Conservation (phyloP, 2,888 invertebrate species). For the Papilio demoleus region DNA sequence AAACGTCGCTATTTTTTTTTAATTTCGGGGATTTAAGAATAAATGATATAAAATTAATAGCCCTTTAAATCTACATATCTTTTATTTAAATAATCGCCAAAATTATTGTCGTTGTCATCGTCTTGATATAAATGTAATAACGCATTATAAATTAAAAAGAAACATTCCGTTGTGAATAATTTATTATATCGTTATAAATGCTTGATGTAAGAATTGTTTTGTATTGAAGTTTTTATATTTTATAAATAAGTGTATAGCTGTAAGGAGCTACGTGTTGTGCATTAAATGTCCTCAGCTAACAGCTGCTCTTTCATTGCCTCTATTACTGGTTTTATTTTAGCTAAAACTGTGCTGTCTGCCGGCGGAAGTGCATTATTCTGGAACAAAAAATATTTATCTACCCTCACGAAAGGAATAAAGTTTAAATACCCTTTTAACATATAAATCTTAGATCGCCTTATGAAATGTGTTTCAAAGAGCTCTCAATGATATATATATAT, state of each 20-base stretch:
- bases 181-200: constrained; percentile 60
- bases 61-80: too few species aligned
- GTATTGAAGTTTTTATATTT: constrained; percentile 51
- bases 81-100: background rate
- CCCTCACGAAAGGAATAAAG: too few species aligned
- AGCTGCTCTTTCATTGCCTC: constrained; percentile 67
- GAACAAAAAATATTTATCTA: constrained; percentile 45
- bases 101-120: background rate
- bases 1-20: too few species aligned
- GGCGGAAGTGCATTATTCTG: constrained; percentile 68
- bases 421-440: background rate
- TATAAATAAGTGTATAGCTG: constrained; percentile 45
- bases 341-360: constrained; percentile 61
- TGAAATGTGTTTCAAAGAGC: too few species aligned
- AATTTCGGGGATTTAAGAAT: too few species aligned
- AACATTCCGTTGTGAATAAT: constrained; percentile 48
- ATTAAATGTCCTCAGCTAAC: constrained; percentile 71
- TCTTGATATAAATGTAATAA: background rate
- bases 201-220: constrained; percentile 49
- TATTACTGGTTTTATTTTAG: constrained; percentile 60
- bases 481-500: too few species aligned
- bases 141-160: background rate
- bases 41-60: too few species aligned
- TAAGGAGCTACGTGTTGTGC: background rate
- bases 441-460: too few species aligned